Evolutionary conservation across 2,888 invertebrate species (phyloP).

Genomic region (Hartigia nigra): DNA sequence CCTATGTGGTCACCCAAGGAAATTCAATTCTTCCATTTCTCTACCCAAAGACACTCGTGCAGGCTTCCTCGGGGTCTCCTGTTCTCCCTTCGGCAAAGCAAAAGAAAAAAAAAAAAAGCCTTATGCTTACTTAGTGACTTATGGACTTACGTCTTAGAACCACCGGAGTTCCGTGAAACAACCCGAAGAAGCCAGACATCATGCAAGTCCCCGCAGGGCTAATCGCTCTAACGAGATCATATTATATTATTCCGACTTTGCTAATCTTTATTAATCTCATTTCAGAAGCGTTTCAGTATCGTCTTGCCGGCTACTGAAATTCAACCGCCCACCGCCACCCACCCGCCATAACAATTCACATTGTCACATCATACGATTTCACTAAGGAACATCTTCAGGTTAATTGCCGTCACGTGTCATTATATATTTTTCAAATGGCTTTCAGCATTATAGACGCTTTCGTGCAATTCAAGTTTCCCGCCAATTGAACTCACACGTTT

Average conservation of each 20-base stretch:
- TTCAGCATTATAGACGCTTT: not conserved
- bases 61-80: slow-evolving; percentile 46
- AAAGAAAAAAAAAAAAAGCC: slow-evolving; percentile 30
- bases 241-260: slow-evolving; percentile 63
- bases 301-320: slow-evolving; percentile 19
- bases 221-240: slow-evolving; percentile 65
- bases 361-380: not conserved
- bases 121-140: slow-evolving; percentile 60
- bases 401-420: too few relatives aligned
- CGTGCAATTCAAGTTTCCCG: too few relatives aligned
- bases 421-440: too few relatives aligned
- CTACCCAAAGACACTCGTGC: slow-evolving; percentile 39
- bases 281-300: slow-evolving; percentile 44
- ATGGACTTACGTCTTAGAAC: slow-evolving; percentile 38
- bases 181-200: slow-evolving; percentile 61
- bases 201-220: slow-evolving; percentile 55
- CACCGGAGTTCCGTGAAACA: slow-evolving; percentile 14
- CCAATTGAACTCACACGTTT: not conserved
- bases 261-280: slow-evolving; percentile 64
- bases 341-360: not conserved
- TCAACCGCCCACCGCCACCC: not conserved
- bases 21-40: slow-evolving; percentile 58
- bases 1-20: slow-evolving; percentile 26
- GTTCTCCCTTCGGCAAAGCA: slow-evolving; percentile 35
- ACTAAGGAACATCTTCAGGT: not conserved